Evolutionary conservation across 2,888 invertebrate species (phyloP).

Genomic region (Brenthis hecate): DNA sequence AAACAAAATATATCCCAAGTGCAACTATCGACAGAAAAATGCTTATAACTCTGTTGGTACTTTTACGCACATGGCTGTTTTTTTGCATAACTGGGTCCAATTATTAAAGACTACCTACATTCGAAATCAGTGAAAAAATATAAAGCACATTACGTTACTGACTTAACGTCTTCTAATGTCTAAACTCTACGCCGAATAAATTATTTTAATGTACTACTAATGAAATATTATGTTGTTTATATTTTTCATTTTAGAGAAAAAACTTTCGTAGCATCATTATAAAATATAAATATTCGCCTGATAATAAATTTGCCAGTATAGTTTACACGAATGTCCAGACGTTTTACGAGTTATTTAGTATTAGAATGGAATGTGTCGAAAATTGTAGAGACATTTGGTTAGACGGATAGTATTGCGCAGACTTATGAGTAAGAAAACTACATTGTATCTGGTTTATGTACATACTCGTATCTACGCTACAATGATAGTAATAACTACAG

Average conservation of each 20-base stretch:
- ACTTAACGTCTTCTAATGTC: neutral
- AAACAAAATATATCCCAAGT: too few species aligned
- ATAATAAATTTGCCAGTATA: conserved; percentile 67
- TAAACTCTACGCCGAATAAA: neutral
- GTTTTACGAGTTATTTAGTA: conserved; percentile 73
- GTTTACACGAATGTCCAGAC: conserved; percentile 70
- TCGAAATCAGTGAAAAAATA: too few species aligned
- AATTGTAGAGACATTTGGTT: conserved; percentile 44
- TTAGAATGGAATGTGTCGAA: conserved; percentile 65
- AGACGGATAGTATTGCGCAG: conserved; percentile 12
- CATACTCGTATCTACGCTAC: neutral
- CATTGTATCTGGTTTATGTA: conserved; percentile 20
- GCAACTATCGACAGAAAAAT: too few species aligned
- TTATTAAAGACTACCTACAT: too few species aligned
- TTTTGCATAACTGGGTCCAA: too few species aligned
- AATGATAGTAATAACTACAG: neutral
- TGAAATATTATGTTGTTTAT: conserved; percentile 6
- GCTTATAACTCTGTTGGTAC: too few species aligned
- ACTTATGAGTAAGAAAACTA: neutral
- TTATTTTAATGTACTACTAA: conserved; percentile 2
- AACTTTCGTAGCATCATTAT: conserved; percentile 11
- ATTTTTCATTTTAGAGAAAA: conserved; percentile 8
- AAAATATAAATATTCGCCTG: conserved; percentile 33
- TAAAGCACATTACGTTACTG: neutral
- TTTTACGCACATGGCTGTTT: too few species aligned